Evolutionary conservation across 2,888 invertebrate species (phyloP).

Genomic region (Urechis unicinctus): DNA sequence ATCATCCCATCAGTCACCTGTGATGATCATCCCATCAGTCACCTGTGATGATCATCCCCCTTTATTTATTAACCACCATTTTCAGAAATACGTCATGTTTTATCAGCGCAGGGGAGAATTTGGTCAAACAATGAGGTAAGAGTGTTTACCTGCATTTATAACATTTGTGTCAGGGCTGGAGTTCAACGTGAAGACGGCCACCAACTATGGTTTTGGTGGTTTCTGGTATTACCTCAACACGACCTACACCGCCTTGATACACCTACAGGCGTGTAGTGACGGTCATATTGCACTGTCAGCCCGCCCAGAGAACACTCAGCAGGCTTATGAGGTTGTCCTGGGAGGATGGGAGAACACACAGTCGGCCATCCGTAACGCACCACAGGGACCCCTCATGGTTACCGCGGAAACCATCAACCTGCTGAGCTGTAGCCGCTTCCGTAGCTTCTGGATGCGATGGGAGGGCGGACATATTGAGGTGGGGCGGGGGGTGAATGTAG

Average conservation of each 20-base stretch:
- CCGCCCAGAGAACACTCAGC: neutral
- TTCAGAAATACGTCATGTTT: too few relatives aligned
- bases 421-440: neutral
- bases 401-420: neutral
- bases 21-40: too few relatives aligned
- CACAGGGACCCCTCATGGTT: neutral
- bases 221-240: neutral
- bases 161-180: neutral
- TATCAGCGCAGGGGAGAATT: too few relatives aligned
- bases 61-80: too few relatives aligned
- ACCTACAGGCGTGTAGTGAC: neutral
- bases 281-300: neutral
- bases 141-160: neutral
- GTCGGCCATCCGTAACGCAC: constrained; percentile 1
- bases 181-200: neutral
- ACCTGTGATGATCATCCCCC: too few relatives aligned
- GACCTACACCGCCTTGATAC: neutral
- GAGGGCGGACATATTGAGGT: neutral
- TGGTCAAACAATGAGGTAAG: too few relatives aligned
- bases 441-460: constrained; percentile 1
- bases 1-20: too few relatives aligned
- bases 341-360: constrained; percentile 8
- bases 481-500: neutral
- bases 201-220: neutral
- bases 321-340: constrained; percentile 11